These are phyloP conservation scores for Ryuthela nishihirai DNA, from an alignment of 2,888 invertebrate genomes.

Conservation along the genomic window DNA sequence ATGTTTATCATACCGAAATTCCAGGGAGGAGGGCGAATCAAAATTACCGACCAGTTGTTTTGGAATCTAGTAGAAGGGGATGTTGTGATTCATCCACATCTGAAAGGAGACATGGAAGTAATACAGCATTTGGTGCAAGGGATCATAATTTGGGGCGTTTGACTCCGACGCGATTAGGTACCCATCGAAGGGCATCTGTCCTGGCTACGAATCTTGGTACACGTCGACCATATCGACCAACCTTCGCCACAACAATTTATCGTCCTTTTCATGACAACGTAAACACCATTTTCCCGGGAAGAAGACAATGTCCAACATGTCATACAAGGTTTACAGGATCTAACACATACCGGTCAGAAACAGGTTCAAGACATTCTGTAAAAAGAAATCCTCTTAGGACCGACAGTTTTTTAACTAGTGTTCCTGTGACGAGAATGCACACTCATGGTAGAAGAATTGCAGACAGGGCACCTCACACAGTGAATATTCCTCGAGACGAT, in stretches of 20 bases:
- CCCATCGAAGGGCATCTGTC: too few relatives aligned
- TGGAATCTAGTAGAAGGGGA: too few relatives aligned
- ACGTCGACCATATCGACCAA: slow-evolving; percentile 11
- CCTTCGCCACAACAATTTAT: slow-evolving; percentile 10
- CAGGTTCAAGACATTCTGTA: background rate
- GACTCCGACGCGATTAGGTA: too few relatives aligned
- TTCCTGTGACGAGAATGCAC: slow-evolving; percentile 1
- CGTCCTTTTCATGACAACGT: slow-evolving; percentile 6
- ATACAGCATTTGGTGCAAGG: too few relatives aligned
- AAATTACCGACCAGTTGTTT: background rate
- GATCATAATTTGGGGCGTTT: too few relatives aligned
- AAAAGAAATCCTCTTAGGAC: background rate
- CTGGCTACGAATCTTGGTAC: too few relatives aligned
- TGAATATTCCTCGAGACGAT: background rate
- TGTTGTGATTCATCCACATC: too few relatives aligned
- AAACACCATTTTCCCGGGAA: too few relatives aligned
- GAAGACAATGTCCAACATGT: slow-evolving; percentile 8
- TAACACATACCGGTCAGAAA: too few relatives aligned
- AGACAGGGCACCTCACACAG: slow-evolving; percentile 2
- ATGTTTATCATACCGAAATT: background rate
- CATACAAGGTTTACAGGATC: too few relatives aligned
- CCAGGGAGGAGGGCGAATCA: background rate
- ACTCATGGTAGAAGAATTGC: slow-evolving; percentile 5
- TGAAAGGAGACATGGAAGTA: too few relatives aligned
- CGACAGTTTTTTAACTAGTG: slow-evolving; percentile 20